Evolutionary conservation across 2,888 invertebrate species (phyloP), one percentile per base, ranked within the genome.

Genomic region (Folsomia candida): DNA sequence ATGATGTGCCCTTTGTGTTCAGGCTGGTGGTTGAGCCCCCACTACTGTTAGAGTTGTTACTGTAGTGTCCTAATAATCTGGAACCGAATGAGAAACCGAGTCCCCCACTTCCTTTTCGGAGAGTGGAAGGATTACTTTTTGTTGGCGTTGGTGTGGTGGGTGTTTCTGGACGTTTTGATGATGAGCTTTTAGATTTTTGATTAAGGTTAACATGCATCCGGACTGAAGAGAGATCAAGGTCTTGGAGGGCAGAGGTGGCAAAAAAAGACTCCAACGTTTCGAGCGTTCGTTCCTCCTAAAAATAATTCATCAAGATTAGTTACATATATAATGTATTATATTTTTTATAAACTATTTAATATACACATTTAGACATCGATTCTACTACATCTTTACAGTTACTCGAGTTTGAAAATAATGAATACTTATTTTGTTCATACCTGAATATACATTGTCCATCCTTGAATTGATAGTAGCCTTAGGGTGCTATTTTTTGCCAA

Each of bases 361-460:
- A n/a, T n/a, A n/a, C n/a, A n/a, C n/a, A n/a, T n/a, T n/a, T n/a
- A n/a, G n/a, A n/a, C n/a, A n/a, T n/a, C n/a, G n/a, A 26, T 58
- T 14, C 3, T 6, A 26, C 11, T 67, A 1, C 11, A 27, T 28
- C 57, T 14, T 51, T n/a, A n/a, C n/a, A n/a, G n/a, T n/a, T n/a
- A n/a, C n/a, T n/a, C n/a, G n/a, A n/a, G n/a, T n/a, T n/a, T n/a
- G n/a, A n/a, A n/a, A n/a, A n/a, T n/a, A n/a, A n/a, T n/a, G n/a
- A n/a, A n/a, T n/a, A n/a, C n/a, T n/a, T n/a, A n/a, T n/a, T n/a
- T n/a, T n/a, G n/a, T n/a, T n/a, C 82, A 82, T 73, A 86, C 87
- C 84, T 87, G 87, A 78, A 87, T 84, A 79, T 86, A 83, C 77
- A 87, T 86, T 58, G 85, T 86, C 87, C 87, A 87, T 72, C 86